These are phyloP conservation scores for Ligdia adustata DNA, from an alignment of 2,888 invertebrate species.

Conservation along the genomic window DNA sequence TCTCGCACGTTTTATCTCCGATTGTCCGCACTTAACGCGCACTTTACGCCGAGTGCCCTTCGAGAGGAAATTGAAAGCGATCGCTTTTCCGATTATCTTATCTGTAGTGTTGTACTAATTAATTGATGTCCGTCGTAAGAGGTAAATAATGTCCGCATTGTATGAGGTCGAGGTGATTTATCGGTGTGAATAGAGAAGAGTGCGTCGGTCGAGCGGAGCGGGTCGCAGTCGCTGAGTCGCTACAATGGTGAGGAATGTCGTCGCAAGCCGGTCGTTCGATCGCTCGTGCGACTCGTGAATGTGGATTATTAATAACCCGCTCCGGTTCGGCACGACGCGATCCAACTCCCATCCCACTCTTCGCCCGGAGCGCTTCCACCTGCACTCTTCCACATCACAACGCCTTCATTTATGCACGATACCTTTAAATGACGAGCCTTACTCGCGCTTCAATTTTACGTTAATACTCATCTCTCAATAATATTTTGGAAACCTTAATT, in stretches of 20 bases:
- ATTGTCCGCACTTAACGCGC: conserved; percentile 83
- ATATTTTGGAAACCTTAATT: conserved; percentile 40
- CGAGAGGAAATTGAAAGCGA: conserved; percentile 84
- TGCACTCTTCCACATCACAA: conserved; percentile 60
- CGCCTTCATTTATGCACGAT: conserved; percentile 64
- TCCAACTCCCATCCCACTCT: conserved; percentile 58
- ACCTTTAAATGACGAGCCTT: conserved; percentile 61
- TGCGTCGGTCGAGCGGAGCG: conserved; percentile 80
- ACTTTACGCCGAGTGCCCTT: conserved; percentile 83
- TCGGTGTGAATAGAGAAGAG: conserved; percentile 81
- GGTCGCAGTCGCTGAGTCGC: conserved; percentile 41
- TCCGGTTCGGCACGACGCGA: conserved; percentile 57
- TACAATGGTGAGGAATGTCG: conserved; percentile 81
- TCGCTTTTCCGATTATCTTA: conserved; percentile 81
- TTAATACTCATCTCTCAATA: conserved; percentile 37
- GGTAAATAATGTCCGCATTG: conserved; percentile 77
- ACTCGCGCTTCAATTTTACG: conserved; percentile 37
- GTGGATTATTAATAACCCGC: conserved; percentile 82
- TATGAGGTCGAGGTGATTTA: conserved; percentile 76
- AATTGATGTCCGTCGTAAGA: conserved; percentile 80
- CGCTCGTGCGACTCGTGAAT: conserved; percentile 79
- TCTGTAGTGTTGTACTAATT: conserved; percentile 82
- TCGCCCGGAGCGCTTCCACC: conserved; percentile 73
- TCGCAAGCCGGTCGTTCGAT: conserved; percentile 67
- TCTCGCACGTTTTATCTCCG: conserved; percentile 83